Evolutionary conservation across 1,140 invertebrate genomes (phyloP).

Genomic region (Magallana angulata): DNA sequence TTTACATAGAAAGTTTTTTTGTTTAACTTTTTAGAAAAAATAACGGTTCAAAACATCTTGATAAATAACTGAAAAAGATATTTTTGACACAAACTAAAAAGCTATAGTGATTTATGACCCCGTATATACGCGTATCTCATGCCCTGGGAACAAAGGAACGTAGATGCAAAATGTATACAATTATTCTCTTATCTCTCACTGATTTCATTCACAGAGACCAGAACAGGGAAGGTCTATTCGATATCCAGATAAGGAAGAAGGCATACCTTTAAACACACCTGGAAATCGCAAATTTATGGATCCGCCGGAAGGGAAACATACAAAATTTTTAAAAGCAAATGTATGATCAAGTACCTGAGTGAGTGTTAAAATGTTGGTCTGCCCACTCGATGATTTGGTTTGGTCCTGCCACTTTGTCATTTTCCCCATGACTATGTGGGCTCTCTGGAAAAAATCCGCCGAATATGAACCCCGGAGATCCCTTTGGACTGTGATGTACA

Average conservation of each 20-base stretch:
- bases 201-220: not conserved
- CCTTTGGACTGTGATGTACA: not conserved
- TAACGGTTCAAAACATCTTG: too few species aligned
- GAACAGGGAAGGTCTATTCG: not conserved
- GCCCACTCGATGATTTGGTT: slow-evolving; percentile 58
- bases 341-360: slow-evolving; percentile 50
- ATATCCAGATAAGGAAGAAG: not conserved
- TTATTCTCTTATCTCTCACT: not conserved
- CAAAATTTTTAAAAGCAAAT: not conserved
- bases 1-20: too few species aligned
- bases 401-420: slow-evolving; percentile 57
- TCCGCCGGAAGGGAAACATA: not conserved
- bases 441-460: slow-evolving; percentile 55
- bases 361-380: slow-evolving; percentile 61
- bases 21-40: too few species aligned
- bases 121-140: not conserved
- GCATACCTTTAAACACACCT: not conserved
- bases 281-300: not conserved
- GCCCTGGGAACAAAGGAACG: too few species aligned
- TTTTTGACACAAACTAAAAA: too few species aligned
- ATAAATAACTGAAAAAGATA: too few species aligned
- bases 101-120: too few species aligned
- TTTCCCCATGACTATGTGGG: slow-evolving; percentile 64
- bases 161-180: not conserved
- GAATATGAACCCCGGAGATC: not conserved